phyloP scores from a whole-genome alignment of 2,113 vertebrate species.

The Bolborhynchus lineola region DNA sequence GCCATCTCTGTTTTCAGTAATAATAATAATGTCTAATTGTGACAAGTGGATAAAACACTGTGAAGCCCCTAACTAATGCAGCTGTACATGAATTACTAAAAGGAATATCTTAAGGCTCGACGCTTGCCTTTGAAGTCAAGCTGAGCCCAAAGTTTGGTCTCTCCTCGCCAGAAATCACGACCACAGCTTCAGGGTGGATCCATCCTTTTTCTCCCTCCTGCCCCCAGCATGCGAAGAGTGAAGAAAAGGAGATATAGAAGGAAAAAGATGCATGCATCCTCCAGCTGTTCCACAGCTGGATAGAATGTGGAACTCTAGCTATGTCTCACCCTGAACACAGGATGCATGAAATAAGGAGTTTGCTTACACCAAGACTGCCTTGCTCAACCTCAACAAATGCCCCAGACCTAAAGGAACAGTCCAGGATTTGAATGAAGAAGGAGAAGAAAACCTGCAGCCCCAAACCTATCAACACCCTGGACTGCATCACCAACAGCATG shows the following conservation, averaged over 20 bases:
- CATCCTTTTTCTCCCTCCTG: neutral
- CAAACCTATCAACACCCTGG: neutral
- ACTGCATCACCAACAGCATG: neutral
- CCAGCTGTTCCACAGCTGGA: neutral
- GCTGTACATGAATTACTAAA: conserved; percentile 65
- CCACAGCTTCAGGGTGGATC: neutral
- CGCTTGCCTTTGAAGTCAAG: conserved; percentile 33
- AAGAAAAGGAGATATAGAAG: neutral
- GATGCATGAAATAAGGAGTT: neutral
- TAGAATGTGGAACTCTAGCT: fast-evolving
- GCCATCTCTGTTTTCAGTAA: conserved; percentile 71
- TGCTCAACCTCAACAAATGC: neutral
- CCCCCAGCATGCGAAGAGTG: neutral
- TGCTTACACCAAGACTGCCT: neutral
- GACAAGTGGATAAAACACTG: conserved; percentile 71
- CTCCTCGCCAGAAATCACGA: neutral
- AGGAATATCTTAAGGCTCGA: conserved; percentile 30
- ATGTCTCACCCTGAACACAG: fast-evolving
- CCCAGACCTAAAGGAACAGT: neutral
- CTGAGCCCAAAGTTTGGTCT: conserved; percentile 45
- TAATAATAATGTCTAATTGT: conserved; percentile 71
- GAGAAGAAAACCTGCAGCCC: neutral
- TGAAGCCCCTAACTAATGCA: conserved; percentile 64
- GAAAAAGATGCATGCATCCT: neutral
- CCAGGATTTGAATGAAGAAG: neutral